Base-by-base conservation (phyloP, 2,797 vertebrate genomes). In the Chelon auratus region DNA sequence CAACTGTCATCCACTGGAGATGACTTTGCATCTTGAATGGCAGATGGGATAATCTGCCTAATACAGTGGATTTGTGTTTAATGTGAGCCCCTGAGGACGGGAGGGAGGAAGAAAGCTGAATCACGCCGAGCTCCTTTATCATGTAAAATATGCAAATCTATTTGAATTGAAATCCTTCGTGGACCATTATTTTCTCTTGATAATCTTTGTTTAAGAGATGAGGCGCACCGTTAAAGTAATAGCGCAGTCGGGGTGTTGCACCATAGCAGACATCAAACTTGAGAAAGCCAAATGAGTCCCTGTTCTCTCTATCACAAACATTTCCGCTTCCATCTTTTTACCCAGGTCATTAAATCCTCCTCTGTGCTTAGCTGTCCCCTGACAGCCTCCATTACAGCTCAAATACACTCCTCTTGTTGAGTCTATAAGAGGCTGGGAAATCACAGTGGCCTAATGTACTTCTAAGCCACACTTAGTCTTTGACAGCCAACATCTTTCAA, bases 11-110 rank as follows among this genome's bases (percentile, higher is more conserved):
- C 75, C 59, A 65, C 59, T 74, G 72, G 61, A 81, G 83, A 85
- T 89, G 88, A 89, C 84, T 83, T 87, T 88, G 78, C 85, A 77
- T 89, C 67, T 74, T 92, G 89, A 92, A 88, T 89, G 90, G 77
- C 90, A 90, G 84, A 82, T 72, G 69, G 83, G 69, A 87, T 84
- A 89, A 90, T 91, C 89, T 80, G 73, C 74, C 75, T 91, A 90
- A 92, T 89, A 84, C 81, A 79, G 80, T 18, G 24, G 75, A 85
- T 85, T 81, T 73, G 65, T 82, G 77, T 81, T 88, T 81, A 65
- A 84, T 81, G 55, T 48, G 67, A 75, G 52, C 18, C 75, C 78
- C 54, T 57, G 42, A 10, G 83, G 73, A 72, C 20, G 61, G 15
- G 40, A 69, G 47, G 58, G 54, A 63, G 22, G 64, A 52, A 68